Evolutionary conservation across 2,797 vertebrate species (phyloP), one percentile per base, ranked within the genome.

Genomic region (Perodicticus potto): DNA sequence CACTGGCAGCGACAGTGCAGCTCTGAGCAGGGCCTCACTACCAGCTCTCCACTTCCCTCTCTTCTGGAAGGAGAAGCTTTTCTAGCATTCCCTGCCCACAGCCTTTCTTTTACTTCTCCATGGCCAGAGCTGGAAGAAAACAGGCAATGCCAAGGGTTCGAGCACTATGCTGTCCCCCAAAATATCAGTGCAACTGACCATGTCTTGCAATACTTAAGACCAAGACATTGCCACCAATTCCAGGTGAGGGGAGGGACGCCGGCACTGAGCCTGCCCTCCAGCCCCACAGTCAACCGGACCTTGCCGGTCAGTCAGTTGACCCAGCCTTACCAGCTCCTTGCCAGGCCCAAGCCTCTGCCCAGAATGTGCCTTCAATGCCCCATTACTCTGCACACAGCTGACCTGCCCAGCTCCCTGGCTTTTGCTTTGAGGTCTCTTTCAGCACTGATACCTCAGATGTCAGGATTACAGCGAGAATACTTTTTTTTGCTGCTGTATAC

Each of bases 341-440:
- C 85, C n/a, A 1, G 0, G 69, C 20, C 76, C 32, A 27, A 14
- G 25, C 7, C 70, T 23, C 43, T 63, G 10, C n/a, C 5, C 4
- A 3, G 6, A 19, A 13, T 0, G 10, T 5, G 20, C 12, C 19
- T 22, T 7, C 20, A 25, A 2, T 27, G 6, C n/a, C 45, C 20
- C 1, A 10, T 43, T 2, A 14, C 69, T 49, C 4, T 20, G 16
- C 4, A 17, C 29, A 45, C 34, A 12, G 25, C 74, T 29, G 25
- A 10, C 5, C 32, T 23, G 40, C 77, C 29, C 14, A 16, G 45
- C 43, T 55, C 11, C 2, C 0, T 14, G 12, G 57, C 17, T 37
- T 72, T 61, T 73, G 4, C 22, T 29, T 29, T 25, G 3, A 69
- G 65, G 32, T 40, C 55, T 72, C 43, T 59, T n/a, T 88, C 19